These are phyloP conservation scores for Didymodactylos carnosus DNA, from an alignment of 2,888 invertebrate genomes.

Conservation along the genomic window DNA sequence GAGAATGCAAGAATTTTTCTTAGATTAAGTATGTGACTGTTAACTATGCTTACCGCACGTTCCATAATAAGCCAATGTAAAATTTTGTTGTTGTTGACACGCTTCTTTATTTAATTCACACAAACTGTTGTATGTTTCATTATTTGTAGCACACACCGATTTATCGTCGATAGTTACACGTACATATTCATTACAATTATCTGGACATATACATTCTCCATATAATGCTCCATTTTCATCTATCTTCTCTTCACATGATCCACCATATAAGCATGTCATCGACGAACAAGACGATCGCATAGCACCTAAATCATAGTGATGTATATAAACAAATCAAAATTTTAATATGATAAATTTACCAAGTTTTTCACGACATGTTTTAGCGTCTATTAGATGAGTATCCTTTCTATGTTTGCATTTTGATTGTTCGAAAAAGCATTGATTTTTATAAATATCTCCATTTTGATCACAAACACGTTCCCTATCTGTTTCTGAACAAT, in stretches of 20 bases:
- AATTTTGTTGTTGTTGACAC: not conserved
- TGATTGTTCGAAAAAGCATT: not conserved
- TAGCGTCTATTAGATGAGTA: too few species aligned
- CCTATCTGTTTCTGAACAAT: not conserved
- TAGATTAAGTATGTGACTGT: not conserved
- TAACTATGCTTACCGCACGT: not conserved
- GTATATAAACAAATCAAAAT: not conserved
- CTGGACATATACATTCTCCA: not conserved
- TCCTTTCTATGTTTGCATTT: not conserved
- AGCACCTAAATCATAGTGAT: too few species aligned
- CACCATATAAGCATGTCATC: not conserved
- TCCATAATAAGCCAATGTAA: not conserved
- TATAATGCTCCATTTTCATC: not conserved
- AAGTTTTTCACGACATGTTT: too few species aligned
- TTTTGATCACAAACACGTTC: not conserved
- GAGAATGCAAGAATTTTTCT: not conserved
- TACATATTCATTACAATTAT: not conserved
- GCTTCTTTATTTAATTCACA: not conserved
- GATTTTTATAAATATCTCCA: not conserved
- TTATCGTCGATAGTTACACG: not conserved
- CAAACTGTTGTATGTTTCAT: not conserved
- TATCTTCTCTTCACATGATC: not conserved
- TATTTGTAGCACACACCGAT: not conserved
- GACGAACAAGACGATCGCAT: not conserved
- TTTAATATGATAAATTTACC: not conserved